Conservation (phyloP, 2,113 vertebrate genomes). For the Pteropus alecto region DNA sequence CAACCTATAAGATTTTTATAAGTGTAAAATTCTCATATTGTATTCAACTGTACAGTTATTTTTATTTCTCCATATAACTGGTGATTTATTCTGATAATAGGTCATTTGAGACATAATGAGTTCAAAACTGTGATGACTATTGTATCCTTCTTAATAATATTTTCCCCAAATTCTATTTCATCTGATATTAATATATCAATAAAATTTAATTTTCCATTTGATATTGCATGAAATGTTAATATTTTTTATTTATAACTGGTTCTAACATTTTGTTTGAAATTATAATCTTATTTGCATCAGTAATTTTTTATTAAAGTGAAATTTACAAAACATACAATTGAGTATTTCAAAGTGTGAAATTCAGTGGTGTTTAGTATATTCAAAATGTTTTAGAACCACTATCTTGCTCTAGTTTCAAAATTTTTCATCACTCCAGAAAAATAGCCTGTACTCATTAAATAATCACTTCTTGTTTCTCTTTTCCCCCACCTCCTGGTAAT, state of each 20-base stretch:
- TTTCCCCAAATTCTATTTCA: background rate
- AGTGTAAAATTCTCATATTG: background rate
- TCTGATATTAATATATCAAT: background rate
- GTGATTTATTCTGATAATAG: background rate
- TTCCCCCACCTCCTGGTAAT: too few species aligned
- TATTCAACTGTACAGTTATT: background rate
- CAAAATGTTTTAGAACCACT: background rate
- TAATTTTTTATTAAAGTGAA: background rate
- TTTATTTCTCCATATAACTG: background rate
- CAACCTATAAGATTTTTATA: background rate
- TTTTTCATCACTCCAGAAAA: background rate
- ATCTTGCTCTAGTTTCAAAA: background rate
- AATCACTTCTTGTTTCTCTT: background rate
- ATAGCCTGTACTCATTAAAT: background rate
- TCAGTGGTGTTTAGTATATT: background rate
- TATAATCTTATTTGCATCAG: background rate
- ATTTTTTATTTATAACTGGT: background rate
- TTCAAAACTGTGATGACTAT: background rate
- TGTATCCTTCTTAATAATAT: background rate
- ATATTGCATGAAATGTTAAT: background rate
- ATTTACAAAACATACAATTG: background rate
- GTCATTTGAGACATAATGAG: background rate
- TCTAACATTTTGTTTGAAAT: background rate
- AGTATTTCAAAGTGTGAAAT: background rate
- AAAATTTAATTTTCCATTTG: background rate